These are phyloP conservation scores for Steromphala cineraria DNA, from an alignment of 2,888 invertebrate species.

Conservation along the genomic window DNA sequence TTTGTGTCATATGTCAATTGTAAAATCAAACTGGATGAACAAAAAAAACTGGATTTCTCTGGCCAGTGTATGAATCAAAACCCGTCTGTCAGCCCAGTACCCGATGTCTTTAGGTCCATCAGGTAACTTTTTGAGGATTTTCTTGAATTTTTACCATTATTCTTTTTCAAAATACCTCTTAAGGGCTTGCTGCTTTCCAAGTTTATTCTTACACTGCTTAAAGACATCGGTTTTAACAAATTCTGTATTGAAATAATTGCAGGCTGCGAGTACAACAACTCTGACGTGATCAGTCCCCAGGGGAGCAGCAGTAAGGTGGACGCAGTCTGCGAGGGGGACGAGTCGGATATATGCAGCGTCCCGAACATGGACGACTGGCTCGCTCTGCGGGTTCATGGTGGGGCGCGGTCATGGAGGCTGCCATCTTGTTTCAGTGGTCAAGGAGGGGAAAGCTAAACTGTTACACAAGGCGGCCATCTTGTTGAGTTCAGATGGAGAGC, in stretches of 20 bases:
- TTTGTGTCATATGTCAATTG: too few species aligned
- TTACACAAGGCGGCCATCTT: neutral
- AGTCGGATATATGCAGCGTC: conserved; percentile 60
- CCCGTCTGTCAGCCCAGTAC: too few species aligned
- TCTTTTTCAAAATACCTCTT: too few species aligned
- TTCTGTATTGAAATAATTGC: neutral
- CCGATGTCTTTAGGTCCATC: too few species aligned
- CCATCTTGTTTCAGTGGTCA: conserved; percentile 67
- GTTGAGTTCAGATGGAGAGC: conserved; percentile 26
- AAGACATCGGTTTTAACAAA: too few species aligned
- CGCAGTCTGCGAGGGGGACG: conserved; percentile 81
- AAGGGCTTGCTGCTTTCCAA: too few species aligned
- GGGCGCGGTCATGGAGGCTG: conserved; percentile 66
- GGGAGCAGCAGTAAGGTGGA: neutral
- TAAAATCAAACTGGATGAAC: too few species aligned
- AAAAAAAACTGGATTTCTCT: too few species aligned
- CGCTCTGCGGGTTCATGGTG: conserved; percentile 68
- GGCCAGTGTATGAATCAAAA: too few species aligned
- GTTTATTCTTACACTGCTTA: too few species aligned
- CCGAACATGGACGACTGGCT: conserved; percentile 72
- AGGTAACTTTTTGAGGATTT: too few species aligned
- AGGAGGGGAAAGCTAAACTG: conserved; percentile 37
- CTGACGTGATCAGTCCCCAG: neutral
- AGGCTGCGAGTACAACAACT: conserved; percentile 20
- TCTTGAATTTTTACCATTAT: too few species aligned